phyloP scores from a whole-genome alignment of 2,113 vertebrate species.

The Diglossa brunneiventris region DNA sequence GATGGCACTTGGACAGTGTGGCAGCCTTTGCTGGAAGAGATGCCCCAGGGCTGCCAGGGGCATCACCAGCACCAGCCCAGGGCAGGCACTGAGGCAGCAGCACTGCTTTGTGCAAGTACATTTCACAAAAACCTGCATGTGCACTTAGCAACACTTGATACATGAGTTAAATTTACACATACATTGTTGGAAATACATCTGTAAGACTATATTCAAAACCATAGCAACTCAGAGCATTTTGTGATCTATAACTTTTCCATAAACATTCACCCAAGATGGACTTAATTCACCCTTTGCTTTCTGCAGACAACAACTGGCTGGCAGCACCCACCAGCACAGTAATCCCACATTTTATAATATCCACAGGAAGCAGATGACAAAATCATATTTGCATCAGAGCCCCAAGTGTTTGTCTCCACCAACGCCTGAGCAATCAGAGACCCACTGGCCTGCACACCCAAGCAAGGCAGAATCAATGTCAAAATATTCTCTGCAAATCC shows the following conservation, averaged over 20 bases:
- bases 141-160: not conserved
- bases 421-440: not conserved
- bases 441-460: not conserved
- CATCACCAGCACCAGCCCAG: not conserved
- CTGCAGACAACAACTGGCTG: not conserved
- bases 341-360: not conserved
- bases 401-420: not conserved
- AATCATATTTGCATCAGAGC: not conserved
- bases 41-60: not conserved
- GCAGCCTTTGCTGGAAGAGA: not conserved
- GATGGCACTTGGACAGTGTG: not conserved
- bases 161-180: not conserved
- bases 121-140: not conserved
- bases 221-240: not conserved
- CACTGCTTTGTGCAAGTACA: not conserved
- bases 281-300: not conserved
- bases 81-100: not conserved
- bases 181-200: accelerated
- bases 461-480: constrained; percentile 23
- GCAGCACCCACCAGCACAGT: not conserved
- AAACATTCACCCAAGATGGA: not conserved
- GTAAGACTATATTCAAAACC: not conserved
- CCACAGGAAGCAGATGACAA: not conserved
- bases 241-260: not conserved
- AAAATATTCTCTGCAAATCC: constrained; percentile 27